Conservation (phyloP, 2,888 invertebrate species). For the Calliphora vomitoria region DNA sequence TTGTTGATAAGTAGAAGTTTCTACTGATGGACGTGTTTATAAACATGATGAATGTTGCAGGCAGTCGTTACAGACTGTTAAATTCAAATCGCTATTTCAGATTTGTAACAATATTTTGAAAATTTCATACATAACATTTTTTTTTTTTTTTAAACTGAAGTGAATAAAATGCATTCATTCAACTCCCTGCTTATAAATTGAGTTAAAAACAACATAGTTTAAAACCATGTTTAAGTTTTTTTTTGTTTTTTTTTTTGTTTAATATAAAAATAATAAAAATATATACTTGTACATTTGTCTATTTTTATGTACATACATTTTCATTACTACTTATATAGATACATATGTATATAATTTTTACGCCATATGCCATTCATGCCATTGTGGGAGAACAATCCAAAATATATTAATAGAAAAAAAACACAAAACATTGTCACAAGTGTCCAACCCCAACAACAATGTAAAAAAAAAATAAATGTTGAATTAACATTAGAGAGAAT, state of each 20-base stretch:
- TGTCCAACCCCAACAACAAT: conserved; percentile 70
- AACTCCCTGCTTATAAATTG: conserved; percentile 54
- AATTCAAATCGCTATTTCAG: too few species aligned
- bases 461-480: conserved; percentile 49
- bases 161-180: conserved; percentile 11
- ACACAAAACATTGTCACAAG: conserved; percentile 66
- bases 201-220: conserved; percentile 65
- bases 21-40: too few species aligned
- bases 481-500: conserved; percentile 58
- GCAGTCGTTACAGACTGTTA: too few species aligned
- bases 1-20: too few species aligned
- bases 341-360: conserved; percentile 6
- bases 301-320: conserved; percentile 41
- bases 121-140: too few species aligned
- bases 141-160: too few species aligned
- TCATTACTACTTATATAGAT: conserved; percentile 35
- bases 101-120: too few species aligned
- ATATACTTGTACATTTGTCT: conserved; percentile 43
- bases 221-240: conserved; percentile 63
- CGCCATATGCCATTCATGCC: conserved; percentile 34
- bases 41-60: too few species aligned
- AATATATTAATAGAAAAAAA: conserved; percentile 40
- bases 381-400: conserved; percentile 72
- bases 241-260: too few species aligned
- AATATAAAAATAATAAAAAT: conserved; percentile 11